These are phyloP conservation scores for Drosophila serrata DNA, from an alignment of 1,140 invertebrate species.

Conservation along the genomic window DNA sequence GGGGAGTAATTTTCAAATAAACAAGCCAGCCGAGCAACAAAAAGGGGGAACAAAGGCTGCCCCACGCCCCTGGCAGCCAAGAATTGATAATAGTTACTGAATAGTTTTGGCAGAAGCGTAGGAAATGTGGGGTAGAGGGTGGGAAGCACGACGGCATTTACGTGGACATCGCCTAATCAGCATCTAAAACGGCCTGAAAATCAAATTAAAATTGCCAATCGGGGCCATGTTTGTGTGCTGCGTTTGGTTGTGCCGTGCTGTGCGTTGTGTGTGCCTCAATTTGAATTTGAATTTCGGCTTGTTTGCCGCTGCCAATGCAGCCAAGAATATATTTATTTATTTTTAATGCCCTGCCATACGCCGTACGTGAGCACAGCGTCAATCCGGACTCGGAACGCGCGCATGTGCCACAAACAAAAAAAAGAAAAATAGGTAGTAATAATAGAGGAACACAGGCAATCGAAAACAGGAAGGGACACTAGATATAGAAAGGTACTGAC, in stretches of 20 bases:
- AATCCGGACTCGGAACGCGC: conserved; percentile 65
- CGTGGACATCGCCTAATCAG: conserved; percentile 62
- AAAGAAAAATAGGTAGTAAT: conserved; percentile 9
- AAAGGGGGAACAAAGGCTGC: conserved; percentile 2
- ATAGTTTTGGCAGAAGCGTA: conserved; percentile 42
- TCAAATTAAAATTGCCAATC: conserved; percentile 80
- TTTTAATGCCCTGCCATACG: conserved; percentile 65
- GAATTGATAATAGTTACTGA: conserved; percentile 65
- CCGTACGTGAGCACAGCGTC: conserved; percentile 69
- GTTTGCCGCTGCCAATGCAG: conserved; percentile 54
- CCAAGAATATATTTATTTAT: conserved; percentile 72
- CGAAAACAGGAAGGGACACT: conserved; percentile 33
- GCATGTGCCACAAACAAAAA: conserved; percentile 51
- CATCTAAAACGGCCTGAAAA: conserved; percentile 73
- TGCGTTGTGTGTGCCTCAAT: conserved; percentile 49
- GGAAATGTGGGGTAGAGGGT: conserved; percentile 7
- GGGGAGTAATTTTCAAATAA: conserved; percentile 69
- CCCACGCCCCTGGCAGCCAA: conserved; percentile 7
- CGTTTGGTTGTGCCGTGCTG: neutral
- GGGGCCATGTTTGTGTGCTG: conserved; percentile 48
- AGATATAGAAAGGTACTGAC: conserved; percentile 8
- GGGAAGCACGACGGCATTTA: neutral
- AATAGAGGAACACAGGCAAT: conserved; percentile 37
- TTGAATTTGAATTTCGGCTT: conserved; percentile 71
- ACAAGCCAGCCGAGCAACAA: conserved; percentile 48